Percentiles rank a stretch among this genome's conserved stretches.
Conservation (phyloP, 2,113 vertebrate genomes). For the Rallus limicola region DNA sequence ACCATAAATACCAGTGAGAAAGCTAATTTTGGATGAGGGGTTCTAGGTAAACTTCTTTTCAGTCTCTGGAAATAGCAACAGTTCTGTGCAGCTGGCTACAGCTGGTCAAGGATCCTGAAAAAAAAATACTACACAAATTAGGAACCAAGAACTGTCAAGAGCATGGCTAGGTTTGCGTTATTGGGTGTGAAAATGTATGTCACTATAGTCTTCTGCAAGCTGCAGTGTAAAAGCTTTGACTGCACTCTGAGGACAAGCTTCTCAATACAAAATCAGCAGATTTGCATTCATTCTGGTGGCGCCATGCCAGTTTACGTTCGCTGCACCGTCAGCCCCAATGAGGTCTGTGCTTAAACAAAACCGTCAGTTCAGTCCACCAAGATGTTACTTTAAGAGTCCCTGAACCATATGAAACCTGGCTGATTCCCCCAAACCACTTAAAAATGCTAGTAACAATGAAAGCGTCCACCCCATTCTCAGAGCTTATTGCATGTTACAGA, state of each 20-base stretch:
- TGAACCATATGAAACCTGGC: background rate
- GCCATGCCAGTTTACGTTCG: background rate
- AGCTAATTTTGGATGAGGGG: background rate
- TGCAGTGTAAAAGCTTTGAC: background rate
- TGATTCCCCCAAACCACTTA: background rate
- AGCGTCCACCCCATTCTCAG: background rate
- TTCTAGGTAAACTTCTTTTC: background rate
- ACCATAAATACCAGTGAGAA: background rate
- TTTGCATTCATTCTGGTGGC: background rate
- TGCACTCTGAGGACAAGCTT: background rate
- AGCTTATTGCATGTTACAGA: background rate
- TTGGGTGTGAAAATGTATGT: background rate
- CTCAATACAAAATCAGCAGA: background rate
- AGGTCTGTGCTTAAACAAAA: background rate
- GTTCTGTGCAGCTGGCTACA: background rate
- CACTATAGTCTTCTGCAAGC: background rate
- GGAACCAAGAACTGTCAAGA: background rate
- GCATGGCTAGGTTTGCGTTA: background rate
- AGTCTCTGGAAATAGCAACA: background rate
- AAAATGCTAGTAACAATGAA: background rate
- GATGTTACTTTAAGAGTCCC: background rate
- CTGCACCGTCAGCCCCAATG: background rate
- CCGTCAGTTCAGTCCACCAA: background rate
- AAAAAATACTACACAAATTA: background rate
- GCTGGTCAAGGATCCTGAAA: background rate